Evolutionary conservation across 1,140 invertebrate species (phyloP), one percentile per base, ranked within the genome.

Genomic region (Euglossa dilemma): DNA sequence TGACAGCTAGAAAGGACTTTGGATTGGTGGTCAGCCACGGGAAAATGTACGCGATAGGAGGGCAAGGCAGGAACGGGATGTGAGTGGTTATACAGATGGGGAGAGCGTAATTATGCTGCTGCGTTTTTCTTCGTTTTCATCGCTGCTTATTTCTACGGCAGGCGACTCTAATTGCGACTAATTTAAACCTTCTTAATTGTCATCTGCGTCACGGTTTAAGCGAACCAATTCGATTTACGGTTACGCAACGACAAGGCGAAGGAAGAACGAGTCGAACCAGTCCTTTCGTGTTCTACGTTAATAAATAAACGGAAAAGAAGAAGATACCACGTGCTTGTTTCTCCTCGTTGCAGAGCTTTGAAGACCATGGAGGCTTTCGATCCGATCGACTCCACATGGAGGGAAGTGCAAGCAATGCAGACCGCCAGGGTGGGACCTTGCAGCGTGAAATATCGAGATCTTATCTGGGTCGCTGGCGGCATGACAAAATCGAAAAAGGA

Each of bases 381-480:
- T 81, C 94, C 95, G 6, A 91, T 92, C 69, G 91, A 93, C 18
- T 93, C 93, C 7, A 92, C 90, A 0, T 96, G 96, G 96, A 93
- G 91, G 75, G 94, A 95, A 87, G 93, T 95, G 72, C 92, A 95
- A 16, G 91, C 95, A 2, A 95, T 96, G 94, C 83, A 90, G 16
- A 91, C 93, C 11, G 94, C 95, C 0, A 94, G 95, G 66, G 95
- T 95, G 91, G 96, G 95, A 5, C 92, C 94, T 20, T 95, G 95
- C 4, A 93, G 93, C 63, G 91, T 94, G 61, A 95, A 95, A 87
- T 96, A 95, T 91, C 91, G 94, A 54, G 95, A 96, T 88, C 94
- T 95, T 80, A 96, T 96, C 89, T 96, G 96, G 96, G 95, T 96
- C 54, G 95, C 95, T n/a, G 96, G 96, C 74, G 96, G 96, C 43